Conservation (phyloP, 2,888 invertebrate genomes). For the Junonia oenone region DNA sequence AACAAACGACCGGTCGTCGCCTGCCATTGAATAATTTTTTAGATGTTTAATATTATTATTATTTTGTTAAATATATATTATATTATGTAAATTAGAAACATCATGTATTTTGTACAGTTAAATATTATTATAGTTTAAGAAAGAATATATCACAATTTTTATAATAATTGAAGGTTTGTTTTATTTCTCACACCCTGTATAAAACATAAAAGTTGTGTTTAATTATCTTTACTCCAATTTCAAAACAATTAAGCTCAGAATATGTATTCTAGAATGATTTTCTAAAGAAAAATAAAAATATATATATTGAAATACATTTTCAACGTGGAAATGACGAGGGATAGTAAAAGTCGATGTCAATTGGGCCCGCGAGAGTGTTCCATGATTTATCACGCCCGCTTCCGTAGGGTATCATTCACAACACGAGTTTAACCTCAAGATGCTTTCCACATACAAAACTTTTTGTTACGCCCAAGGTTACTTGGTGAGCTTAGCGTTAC, state of each 20-base stretch:
- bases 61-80: slow-evolving; percentile 73
- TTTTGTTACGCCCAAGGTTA: not conserved
- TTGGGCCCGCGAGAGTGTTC: slow-evolving; percentile 56
- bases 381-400: slow-evolving; percentile 60
- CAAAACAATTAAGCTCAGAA: not conserved
- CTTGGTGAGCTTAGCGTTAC: not conserved
- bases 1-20: slow-evolving; percentile 92
- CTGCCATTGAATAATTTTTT: slow-evolving; percentile 81
- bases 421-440: slow-evolving; percentile 2
- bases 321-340: slow-evolving; percentile 2
- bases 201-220: not conserved
- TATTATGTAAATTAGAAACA: slow-evolving; percentile 74
- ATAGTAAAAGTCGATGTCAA: slow-evolving; percentile 58
- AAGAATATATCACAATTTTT: slow-evolving; percentile 79
- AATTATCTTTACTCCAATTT: not conserved
- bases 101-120: slow-evolving; percentile 79
- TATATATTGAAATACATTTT: too few relatives aligned
- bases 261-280: not conserved
- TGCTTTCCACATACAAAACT: slow-evolving; percentile 1
- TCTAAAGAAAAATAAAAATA: not conserved
- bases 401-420: slow-evolving; percentile 25
- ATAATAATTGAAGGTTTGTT: slow-evolving; percentile 56
- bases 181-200: slow-evolving; percentile 29
- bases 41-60: slow-evolving; percentile 47
- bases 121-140: slow-evolving; percentile 77